Evolutionary conservation across 1,140 invertebrate genomes (phyloP).

Genomic region (Heliothis virescens): DNA sequence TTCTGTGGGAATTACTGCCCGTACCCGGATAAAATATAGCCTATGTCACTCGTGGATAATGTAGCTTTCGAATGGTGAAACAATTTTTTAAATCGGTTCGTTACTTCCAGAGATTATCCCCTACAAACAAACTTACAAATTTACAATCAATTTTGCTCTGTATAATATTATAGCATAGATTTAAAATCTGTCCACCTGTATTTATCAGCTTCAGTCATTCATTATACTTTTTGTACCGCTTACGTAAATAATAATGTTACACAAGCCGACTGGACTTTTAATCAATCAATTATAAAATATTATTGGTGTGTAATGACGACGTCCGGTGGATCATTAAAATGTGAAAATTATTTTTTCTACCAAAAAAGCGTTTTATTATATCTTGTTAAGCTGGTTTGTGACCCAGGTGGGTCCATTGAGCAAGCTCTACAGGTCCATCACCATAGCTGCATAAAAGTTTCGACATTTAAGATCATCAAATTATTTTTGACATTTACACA

Average conservation of each 20-base stretch:
- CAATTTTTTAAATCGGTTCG: too few species aligned
- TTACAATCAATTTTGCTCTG: too few species aligned
- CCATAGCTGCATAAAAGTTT: background rate
- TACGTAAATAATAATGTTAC: constrained; percentile 25
- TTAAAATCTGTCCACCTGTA: too few species aligned
- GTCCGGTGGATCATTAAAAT: constrained; percentile 24
- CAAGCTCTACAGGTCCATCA: background rate
- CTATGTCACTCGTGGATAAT: too few species aligned
- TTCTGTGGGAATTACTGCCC: too few species aligned
- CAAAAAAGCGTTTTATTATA: constrained; percentile 4
- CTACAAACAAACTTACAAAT: too few species aligned
- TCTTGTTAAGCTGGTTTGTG: background rate
- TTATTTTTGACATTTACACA: constrained; percentile 25
- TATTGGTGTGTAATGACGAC: constrained; percentile 8
- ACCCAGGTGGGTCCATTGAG: background rate
- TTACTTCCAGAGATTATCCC: too few species aligned
- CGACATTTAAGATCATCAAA: constrained; percentile 21
- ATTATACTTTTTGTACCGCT: background rate
- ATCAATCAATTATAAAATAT: constrained; percentile 23
- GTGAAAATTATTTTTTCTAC: constrained; percentile 14
- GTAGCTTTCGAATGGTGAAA: too few species aligned
- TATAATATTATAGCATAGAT: too few species aligned
- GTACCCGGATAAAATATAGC: too few species aligned
- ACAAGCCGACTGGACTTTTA: constrained; percentile 14
- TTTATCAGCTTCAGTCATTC: too few species aligned